Percentiles rank a stretch among this genome's conserved stretches.
These are phyloP conservation scores for Drosophila pseudoobscura DNA, from an alignment of 1,140 invertebrate genomes.

Conservation along the genomic window DNA sequence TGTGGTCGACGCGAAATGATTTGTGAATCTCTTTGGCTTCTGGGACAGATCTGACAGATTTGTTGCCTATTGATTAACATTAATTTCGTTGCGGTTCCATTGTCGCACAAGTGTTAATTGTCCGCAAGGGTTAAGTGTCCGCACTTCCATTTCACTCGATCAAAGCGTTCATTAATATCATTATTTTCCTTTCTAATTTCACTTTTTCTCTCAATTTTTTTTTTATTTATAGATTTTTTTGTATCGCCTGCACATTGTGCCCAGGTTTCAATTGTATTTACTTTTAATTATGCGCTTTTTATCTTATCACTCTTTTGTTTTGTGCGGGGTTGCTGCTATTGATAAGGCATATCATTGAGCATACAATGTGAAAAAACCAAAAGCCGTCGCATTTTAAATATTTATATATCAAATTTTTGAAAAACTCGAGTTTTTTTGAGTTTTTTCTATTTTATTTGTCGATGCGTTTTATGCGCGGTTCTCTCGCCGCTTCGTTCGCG, in stretches of 20 bases:
- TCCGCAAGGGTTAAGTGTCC: conserved; percentile 20
- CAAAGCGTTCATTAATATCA: not conserved
- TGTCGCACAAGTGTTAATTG: conserved; percentile 29
- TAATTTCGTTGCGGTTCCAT: conserved; percentile 8
- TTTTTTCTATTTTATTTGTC: conserved; percentile 13
- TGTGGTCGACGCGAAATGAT: conserved; percentile 4
- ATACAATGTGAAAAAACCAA: conserved; percentile 24
- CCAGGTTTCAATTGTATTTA: conserved; percentile 22
- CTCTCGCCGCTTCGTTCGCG: conserved; percentile 51
- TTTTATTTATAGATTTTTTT: conserved; percentile 28
- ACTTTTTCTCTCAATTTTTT: conserved; percentile 15
- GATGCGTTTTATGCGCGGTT: conserved; percentile 38
- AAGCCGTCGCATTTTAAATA: conserved; percentile 31
- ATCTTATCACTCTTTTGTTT: conserved; percentile 42
- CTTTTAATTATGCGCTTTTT: conserved; percentile 57
- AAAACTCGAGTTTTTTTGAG: conserved; percentile 29
- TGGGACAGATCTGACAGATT: not conserved
- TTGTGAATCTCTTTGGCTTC: not conserved
- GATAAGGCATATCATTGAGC: conserved; percentile 17
- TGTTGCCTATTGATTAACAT: conserved; percentile 19
- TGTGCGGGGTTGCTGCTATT: conserved; percentile 22
- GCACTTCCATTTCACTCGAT: conserved; percentile 27
- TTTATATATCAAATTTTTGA: conserved; percentile 20
- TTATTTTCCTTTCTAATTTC: conserved; percentile 30
- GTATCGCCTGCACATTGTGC: conserved; percentile 25